These are phyloP conservation scores for Otocyon megalotis DNA, from an alignment of 2,113 vertebrate genomes.

Conservation along the genomic window DNA sequence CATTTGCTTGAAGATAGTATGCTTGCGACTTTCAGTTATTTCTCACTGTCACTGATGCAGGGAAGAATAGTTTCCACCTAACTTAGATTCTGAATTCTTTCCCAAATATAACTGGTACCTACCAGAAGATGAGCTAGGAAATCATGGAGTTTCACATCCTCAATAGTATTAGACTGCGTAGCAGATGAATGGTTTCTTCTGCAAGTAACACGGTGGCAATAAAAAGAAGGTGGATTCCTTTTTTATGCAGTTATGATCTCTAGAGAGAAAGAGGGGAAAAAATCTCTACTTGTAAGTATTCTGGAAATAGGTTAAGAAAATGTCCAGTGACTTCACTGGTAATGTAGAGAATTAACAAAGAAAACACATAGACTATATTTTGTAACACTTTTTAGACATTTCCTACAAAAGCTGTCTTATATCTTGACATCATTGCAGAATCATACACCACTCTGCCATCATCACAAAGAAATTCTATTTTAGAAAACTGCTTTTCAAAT, in stretches of 20 bases:
- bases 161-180: not conserved
- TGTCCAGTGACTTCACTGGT: not conserved
- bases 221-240: not conserved
- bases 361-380: not conserved
- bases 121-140: not conserved
- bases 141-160: not conserved
- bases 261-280: not conserved
- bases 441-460: not conserved
- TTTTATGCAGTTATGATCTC: not conserved
- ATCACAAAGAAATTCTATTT: not conserved
- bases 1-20: not conserved
- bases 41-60: not conserved
- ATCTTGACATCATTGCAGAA: not conserved
- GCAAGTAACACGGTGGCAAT: not conserved
- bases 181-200: not conserved
- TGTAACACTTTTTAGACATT: not conserved
- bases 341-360: slow-evolving; percentile 23
- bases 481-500: slow-evolving; percentile 39
- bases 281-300: not conserved
- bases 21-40: not conserved
- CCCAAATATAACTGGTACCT: not conserved
- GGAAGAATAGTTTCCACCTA: not conserved
- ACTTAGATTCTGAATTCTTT: not conserved
- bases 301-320: not conserved
- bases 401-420: slow-evolving; percentile 11